phyloP scores from a whole-genome alignment of 2,888 invertebrate species.

The Ichneumoninae sp. region DNA sequence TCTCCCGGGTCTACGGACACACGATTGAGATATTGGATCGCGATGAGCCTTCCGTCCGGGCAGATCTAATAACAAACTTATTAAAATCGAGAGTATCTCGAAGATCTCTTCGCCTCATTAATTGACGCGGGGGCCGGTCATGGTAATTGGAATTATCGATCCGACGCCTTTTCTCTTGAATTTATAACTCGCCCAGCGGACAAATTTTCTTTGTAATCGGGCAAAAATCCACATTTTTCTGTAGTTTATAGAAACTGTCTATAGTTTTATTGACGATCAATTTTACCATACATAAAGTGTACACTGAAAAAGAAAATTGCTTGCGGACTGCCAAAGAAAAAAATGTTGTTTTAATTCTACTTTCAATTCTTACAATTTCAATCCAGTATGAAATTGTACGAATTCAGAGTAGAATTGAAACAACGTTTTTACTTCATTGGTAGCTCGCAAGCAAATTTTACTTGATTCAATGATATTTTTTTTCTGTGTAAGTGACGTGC shows the following conservation, averaged over 20 bases:
- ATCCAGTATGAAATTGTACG: no score
- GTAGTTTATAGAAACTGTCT: background rate
- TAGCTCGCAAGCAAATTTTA: no score
- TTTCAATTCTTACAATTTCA: no score
- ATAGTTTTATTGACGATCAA: background rate
- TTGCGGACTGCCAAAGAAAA: no score
- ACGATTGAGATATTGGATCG: conserved; percentile 43
- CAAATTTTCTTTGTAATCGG: background rate
- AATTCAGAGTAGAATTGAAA: no score
- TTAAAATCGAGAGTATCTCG: conserved; percentile 26
- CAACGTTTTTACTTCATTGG: no score
- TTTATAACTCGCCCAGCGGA: background rate
- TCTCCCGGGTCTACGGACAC: background rate
- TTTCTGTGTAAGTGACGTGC: no score
- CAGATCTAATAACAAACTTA: conserved; percentile 41
- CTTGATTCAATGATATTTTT: no score
- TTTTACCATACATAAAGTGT: no score
- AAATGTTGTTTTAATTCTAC: no score
- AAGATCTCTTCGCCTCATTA: background rate
- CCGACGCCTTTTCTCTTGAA: background rate
- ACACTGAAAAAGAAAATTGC: no score
- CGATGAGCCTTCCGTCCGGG: conserved; percentile 6
- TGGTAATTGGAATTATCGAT: conserved; percentile 18
- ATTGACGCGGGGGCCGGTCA: background rate
- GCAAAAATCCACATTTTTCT: no score